Percentiles rank a stretch among this genome's conserved stretches.
Conservation (phyloP, 2,113 vertebrate genomes). For the Raja brachyura region DNA sequence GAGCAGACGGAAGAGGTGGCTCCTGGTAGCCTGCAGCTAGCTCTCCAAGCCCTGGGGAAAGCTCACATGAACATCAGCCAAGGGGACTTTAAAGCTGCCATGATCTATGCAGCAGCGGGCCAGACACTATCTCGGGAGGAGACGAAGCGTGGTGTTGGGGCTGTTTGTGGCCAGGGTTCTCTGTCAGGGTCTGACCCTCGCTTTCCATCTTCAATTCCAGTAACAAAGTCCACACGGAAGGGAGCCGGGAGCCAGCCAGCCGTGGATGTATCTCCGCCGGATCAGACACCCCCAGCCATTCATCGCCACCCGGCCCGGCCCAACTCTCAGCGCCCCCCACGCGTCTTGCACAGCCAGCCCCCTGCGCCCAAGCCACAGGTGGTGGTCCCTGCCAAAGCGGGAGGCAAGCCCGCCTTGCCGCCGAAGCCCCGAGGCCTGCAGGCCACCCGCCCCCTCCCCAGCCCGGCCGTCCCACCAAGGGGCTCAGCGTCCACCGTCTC, state of each 20-base stretch:
- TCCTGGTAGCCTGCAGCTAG: conserved; percentile 71
- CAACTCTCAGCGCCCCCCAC: conserved; percentile 30
- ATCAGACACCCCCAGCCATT: background rate
- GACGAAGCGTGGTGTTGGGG: conserved; percentile 48
- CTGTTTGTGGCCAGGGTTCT: conserved; percentile 44
- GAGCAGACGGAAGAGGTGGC: conserved; percentile 71
- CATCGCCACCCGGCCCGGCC: conserved; percentile 35
- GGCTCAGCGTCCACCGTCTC: conserved; percentile 43
- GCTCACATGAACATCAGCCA: conserved; percentile 75
- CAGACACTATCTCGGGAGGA: conserved; percentile 54
- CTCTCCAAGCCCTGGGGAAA: conserved; percentile 74
- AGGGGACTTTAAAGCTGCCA: conserved; percentile 69
- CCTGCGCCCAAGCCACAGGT: conserved; percentile 54
- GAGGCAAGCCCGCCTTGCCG: conserved; percentile 54
- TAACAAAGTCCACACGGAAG: conserved; percentile 42
- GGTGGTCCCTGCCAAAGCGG: conserved; percentile 40
- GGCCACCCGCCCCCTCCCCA: background rate
- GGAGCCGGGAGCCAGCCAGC: conserved; percentile 34
- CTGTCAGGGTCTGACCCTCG: conserved; percentile 52
- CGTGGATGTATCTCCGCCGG: conserved; percentile 40
- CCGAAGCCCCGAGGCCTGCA: conserved; percentile 56
- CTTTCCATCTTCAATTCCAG: conserved; percentile 64
- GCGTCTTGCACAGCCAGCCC: conserved; percentile 49
- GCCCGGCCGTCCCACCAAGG: conserved; percentile 29
- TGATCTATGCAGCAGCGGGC: conserved; percentile 73